Conservation (phyloP, 2,113 vertebrate genomes). For the Sceloporus tristichus region DNA sequence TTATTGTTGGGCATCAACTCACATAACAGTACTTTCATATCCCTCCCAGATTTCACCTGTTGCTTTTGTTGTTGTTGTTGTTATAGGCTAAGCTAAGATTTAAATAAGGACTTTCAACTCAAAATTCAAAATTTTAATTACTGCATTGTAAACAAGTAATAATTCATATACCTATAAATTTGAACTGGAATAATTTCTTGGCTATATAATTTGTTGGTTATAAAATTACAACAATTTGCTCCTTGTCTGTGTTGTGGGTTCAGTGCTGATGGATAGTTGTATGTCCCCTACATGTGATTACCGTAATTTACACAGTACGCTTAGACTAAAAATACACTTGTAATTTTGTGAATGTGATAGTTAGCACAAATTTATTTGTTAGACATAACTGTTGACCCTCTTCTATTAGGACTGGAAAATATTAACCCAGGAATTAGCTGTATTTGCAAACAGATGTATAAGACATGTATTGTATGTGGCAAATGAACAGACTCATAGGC, state of each 20-base stretch:
- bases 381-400: neutral
- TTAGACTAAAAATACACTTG: neutral
- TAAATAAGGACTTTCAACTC: neutral
- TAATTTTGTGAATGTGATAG: neutral
- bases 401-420: neutral
- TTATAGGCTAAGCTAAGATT: no score
- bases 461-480: neutral
- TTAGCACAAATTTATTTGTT: neutral
- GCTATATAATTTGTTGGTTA: no score
- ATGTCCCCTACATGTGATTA: neutral
- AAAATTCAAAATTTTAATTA: neutral
- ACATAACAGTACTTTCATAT: no score
- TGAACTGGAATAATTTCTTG: no score
- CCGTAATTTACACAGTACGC: neutral
- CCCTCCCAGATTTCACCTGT: no score
- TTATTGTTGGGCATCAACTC: no score
- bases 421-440: neutral
- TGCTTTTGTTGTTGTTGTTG: no score
- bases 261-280: neutral
- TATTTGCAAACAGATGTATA: neutral
- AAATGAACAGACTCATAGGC: no score
- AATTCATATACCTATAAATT: no score
- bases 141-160: neutral
- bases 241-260: neutral
- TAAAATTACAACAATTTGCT: no score